Base-by-base conservation (phyloP, 64 coral and sea anemone species). In the Porites australiensis region DNA sequence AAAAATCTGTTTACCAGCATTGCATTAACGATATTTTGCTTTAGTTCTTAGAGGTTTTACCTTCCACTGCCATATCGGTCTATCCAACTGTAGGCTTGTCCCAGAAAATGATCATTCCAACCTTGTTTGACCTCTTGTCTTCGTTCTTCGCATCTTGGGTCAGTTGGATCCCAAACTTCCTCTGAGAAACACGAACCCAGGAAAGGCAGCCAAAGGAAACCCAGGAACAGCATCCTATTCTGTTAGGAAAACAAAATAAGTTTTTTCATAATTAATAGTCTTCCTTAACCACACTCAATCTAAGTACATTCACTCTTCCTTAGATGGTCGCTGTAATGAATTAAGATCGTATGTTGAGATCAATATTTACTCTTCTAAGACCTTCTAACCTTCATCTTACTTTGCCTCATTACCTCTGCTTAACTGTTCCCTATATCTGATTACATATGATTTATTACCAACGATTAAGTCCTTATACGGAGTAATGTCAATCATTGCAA, bases 191-290 rank as follows among this genome's bases (percentile, higher is more conserved):
- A 78, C 4, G 75, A 78, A 54, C 75, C 44, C 75, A 78, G 75
- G 0, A 78, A 50, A 78, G 75, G 75, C 75, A 78, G 53, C 16
- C 48, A 78, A 78, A 78, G 48, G n/a, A 37, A 16, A 53, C 75
- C 0, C 75, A 78, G 48, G 75, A 78, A 78, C 48, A 78, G 75
- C 75, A 78, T 78, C 75, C 75, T 78, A 16, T 37, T 78, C 45
- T 78, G 75, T 78, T 50, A 78, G 75, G 19, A 78, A 78, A 78
- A 78, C n/a, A n/a, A n/a, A n/a, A n/a, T n/a, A n/a, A n/a, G n/a
- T n/a, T n/a, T n/a, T n/a, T n/a, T n/a, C n/a, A n/a, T n/a, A n/a
- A n/a, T n/a, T n/a, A n/a, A n/a, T n/a, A n/a, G n/a, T n/a, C n/a
- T n/a, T n/a, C n/a, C n/a, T n/a, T n/a, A n/a, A n/a, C n/a, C n/a